These are phyloP conservation scores for Carduelis carduelis DNA, from an alignment of 2,797 vertebrate genomes.

Conservation along the genomic window DNA sequence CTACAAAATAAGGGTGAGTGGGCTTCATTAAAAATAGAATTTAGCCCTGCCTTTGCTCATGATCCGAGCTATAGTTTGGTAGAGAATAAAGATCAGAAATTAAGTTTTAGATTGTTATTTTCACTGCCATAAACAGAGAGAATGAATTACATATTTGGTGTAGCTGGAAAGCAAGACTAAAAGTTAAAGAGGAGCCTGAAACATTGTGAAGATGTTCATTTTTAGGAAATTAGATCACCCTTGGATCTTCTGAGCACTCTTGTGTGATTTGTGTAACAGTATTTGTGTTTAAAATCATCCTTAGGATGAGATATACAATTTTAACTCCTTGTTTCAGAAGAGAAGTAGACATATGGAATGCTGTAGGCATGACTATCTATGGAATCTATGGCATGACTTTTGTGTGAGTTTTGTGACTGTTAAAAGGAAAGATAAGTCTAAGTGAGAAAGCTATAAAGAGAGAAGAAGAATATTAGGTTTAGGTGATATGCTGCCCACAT, in stretches of 20 bases:
- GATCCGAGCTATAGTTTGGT: background rate
- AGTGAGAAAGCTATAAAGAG: slow-evolving; percentile 1
- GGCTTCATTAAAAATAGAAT: background rate
- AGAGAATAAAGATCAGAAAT: background rate
- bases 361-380: slow-evolving; percentile 32
- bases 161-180: background rate
- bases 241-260: background rate
- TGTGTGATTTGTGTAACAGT: background rate
- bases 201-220: background rate
- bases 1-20: background rate
- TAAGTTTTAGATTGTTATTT: background rate
- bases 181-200: background rate
- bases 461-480: background rate
- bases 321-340: slow-evolving; percentile 15
- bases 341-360: slow-evolving; percentile 31
- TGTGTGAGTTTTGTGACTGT: background rate
- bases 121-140: background rate
- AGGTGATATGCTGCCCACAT: background rate
- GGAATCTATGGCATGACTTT: slow-evolving; percentile 5
- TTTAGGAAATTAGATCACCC: background rate
- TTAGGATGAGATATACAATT: slow-evolving; percentile 1
- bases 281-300: background rate
- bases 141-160: background rate
- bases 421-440: background rate
- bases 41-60: background rate